These are phyloP conservation scores for Cichlasoma orientale DNA, from an alignment of 2,797 vertebrate species.

Conservation along the genomic window DNA sequence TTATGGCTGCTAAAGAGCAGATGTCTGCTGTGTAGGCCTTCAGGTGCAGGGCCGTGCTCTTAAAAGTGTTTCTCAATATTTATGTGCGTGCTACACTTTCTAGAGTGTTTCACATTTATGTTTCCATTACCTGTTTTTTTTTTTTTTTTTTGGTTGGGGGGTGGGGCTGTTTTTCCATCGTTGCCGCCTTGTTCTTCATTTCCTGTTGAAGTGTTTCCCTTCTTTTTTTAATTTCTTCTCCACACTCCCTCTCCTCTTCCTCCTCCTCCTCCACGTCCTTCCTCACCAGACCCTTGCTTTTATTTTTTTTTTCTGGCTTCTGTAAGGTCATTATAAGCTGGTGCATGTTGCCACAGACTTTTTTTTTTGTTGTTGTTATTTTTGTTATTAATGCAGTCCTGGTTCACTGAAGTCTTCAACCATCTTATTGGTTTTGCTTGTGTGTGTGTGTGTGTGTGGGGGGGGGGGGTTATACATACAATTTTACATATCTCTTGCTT, in stretches of 20 bases:
- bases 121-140: constrained; percentile 48
- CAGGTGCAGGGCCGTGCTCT: constrained; percentile 1
- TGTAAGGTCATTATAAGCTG: constrained; percentile 32
- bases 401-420: background rate
- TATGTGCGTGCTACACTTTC: constrained; percentile 16
- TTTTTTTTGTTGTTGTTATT: background rate
- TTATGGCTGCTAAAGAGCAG: constrained; percentile 13
- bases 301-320: constrained; percentile 46
- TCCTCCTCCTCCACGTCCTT: background rate
- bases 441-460: no score
- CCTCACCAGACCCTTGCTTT: constrained; percentile 17
- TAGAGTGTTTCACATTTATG: constrained; percentile 30
- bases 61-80: constrained; percentile 6
- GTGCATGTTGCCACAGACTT: constrained; percentile 9
- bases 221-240: constrained; percentile 56
- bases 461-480: no score
- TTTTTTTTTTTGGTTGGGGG: background rate
- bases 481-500: no score
- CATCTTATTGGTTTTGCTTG: background rate
- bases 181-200: constrained; percentile 46
- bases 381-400: background rate
- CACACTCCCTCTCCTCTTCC: background rate
- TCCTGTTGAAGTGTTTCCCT: no score
- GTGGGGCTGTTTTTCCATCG: constrained; percentile 25
- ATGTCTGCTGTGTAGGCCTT: constrained; percentile 8